Conservation (phyloP, 2,113 vertebrate genomes). For the Monarcha castaneiventris region DNA sequence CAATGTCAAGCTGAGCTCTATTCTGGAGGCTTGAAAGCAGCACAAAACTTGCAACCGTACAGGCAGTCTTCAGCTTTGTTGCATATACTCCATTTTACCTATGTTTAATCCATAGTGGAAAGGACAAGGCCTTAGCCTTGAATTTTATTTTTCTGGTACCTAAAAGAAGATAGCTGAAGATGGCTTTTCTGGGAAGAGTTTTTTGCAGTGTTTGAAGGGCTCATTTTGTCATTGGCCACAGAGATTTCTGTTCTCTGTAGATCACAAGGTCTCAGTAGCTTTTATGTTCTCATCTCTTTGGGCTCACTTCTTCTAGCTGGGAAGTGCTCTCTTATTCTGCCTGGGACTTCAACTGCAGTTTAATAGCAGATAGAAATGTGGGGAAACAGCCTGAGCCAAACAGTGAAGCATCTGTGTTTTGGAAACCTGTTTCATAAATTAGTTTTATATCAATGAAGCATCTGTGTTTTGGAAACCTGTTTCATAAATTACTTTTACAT, state of each 20-base stretch:
- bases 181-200: neutral
- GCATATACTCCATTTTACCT: neutral
- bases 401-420: neutral
- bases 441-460: neutral
- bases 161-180: neutral
- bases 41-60: neutral
- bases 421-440: neutral
- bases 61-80: neutral
- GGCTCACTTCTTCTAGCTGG: neutral
- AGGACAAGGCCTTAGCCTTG: neutral
- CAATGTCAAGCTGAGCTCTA: slow-evolving; percentile 34
- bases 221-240: neutral
- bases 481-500: neutral
- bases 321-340: neutral
- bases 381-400: neutral
- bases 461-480: neutral
- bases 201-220: neutral
- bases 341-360: neutral
- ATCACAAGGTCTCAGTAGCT: neutral
- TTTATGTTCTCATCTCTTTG: neutral
- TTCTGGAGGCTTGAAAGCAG: neutral
- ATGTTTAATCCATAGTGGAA: neutral
- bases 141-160: neutral
- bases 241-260: neutral
- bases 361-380: neutral